Conservation (phyloP, 2,797 vertebrate species). For the Alcedo atthis region DNA sequence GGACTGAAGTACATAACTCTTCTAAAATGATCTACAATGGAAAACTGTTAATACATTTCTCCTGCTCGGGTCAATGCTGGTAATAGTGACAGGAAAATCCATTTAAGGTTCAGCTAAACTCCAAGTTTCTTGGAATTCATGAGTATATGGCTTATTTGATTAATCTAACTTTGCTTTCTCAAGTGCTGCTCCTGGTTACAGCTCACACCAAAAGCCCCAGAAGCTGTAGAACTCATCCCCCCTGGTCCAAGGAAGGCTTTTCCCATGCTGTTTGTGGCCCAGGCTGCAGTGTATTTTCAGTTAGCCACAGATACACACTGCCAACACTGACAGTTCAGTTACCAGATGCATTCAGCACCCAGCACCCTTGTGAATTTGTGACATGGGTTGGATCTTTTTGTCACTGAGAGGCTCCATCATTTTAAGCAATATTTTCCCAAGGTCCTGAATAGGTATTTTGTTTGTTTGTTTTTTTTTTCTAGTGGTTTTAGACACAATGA, state of each 20-base stretch:
- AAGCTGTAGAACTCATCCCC: not conserved
- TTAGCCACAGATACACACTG: slow-evolving; percentile 28
- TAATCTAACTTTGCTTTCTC: not conserved
- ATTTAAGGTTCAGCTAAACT: not conserved
- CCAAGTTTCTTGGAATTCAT: not conserved
- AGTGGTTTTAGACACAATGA: not conserved
- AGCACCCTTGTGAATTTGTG: not conserved
- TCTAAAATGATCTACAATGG: slow-evolving; percentile 19
- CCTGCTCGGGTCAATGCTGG: not conserved
- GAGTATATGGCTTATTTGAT: not conserved
- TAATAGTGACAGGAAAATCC: not conserved
- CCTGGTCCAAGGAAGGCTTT: not conserved
- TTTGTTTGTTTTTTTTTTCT: not conserved
- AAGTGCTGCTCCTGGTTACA: not conserved
- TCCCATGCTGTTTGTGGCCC: not conserved
- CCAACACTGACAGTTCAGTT: slow-evolving; percentile 28
- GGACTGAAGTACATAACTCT: slow-evolving; percentile 17
- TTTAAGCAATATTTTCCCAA: not conserved
- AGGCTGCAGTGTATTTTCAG: not conserved
- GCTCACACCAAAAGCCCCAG: not conserved
- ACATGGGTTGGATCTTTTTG: not conserved
- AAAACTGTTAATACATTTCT: slow-evolving; percentile 43
- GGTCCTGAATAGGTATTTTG: not conserved
- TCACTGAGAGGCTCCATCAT: not conserved
- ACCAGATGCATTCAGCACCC: not conserved